These are phyloP conservation scores for Maccullochella peelii DNA, from an alignment of 2,113 vertebrate genomes.

Conservation along the genomic window DNA sequence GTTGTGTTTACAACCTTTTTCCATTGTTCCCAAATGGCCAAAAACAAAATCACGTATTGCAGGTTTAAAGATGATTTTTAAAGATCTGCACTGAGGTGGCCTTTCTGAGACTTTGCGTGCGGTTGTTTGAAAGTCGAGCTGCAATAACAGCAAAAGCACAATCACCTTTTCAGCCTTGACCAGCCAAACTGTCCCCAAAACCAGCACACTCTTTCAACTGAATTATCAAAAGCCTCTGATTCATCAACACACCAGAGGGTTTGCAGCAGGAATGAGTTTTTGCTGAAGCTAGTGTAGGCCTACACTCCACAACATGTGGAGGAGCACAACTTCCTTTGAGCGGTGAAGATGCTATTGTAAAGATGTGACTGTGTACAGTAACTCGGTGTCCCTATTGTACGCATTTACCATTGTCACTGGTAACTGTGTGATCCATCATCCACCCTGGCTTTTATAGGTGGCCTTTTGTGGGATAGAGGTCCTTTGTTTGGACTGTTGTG, in stretches of 20 bases:
- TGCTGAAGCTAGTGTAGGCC: slow-evolving; percentile 22
- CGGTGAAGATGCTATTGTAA: slow-evolving; percentile 15
- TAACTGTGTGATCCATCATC: slow-evolving; percentile 72
- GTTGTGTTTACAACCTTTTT: slow-evolving; percentile 25
- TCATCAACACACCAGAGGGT: slow-evolving; percentile 55
- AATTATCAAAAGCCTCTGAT: slow-evolving; percentile 55
- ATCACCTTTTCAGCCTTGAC: slow-evolving; percentile 28
- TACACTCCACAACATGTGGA: slow-evolving; percentile 44
- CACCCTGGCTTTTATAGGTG: slow-evolving; percentile 38
- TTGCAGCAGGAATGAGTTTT: slow-evolving; percentile 35
- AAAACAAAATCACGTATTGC: neutral
- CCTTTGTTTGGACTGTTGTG: slow-evolving; percentile 66
- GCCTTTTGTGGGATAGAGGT: slow-evolving; percentile 59
- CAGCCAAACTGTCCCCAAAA: slow-evolving; percentile 53
- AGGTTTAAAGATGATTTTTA: slow-evolving; percentile 20
- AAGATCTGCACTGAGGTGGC: slow-evolving; percentile 2
- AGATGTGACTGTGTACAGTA: slow-evolving; percentile 28
- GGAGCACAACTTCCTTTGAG: slow-evolving; percentile 46
- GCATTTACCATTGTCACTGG: slow-evolving; percentile 51
- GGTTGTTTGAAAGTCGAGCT: slow-evolving; percentile 20
- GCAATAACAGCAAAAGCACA: neutral
- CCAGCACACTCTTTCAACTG: slow-evolving; percentile 18
- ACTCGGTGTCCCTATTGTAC: slow-evolving; percentile 40
- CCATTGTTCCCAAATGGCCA: neutral
- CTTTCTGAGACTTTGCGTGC: slow-evolving; percentile 12